Base-by-base conservation (phyloP, 2,113 vertebrate species). In the Gallinago undulata region DNA sequence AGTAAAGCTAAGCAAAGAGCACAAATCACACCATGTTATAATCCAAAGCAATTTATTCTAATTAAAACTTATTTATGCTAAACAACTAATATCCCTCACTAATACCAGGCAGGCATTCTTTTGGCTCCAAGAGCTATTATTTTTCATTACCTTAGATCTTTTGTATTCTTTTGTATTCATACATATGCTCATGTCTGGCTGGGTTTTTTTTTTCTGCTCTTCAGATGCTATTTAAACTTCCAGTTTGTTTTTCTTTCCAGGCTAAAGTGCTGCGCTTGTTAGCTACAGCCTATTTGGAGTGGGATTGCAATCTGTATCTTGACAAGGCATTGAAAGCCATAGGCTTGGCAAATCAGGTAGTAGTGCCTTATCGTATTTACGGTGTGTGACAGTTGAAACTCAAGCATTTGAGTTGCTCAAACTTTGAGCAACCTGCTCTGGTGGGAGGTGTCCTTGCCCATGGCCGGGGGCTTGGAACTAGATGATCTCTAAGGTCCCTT, bases 341-440 rank as follows among this genome's bases (percentile, higher is more conserved):
- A 89, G 97, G 6, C 89, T 95, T 99, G 97, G 99, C 99, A 84
- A 99, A 99, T 90, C 98, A 99, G 99, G 99, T 99, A 77, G 19
- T 31, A 28, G 18, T 22, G 33, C 66, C 35, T 48, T 72, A 4
- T 24, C 83, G 8, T 50, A 2, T 76, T 76, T 87, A 31, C 67
- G 51, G 30, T 60, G 57, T 69, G 56, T 19, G 57, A 4, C 21
- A 60, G 35, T 23, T 12, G 5, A 85, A 95, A 73, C 59, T 69
- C n/a, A 33, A 6, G 14, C 41, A 45, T 73, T 43, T 43, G 41
- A 43, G 41, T 43, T 43, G 41, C 41, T 43, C 41, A 43, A 43
- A 43, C 41, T 43, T 43, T 43, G 41, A 43, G 41, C 41, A 43
- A 15, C 41, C 41, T 43, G 41, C 14, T 43, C 14, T 43, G 15